These are phyloP conservation scores for Sebastes paucispinis DNA, from an alignment of 2,797 vertebrate genomes.

Conservation along the genomic window DNA sequence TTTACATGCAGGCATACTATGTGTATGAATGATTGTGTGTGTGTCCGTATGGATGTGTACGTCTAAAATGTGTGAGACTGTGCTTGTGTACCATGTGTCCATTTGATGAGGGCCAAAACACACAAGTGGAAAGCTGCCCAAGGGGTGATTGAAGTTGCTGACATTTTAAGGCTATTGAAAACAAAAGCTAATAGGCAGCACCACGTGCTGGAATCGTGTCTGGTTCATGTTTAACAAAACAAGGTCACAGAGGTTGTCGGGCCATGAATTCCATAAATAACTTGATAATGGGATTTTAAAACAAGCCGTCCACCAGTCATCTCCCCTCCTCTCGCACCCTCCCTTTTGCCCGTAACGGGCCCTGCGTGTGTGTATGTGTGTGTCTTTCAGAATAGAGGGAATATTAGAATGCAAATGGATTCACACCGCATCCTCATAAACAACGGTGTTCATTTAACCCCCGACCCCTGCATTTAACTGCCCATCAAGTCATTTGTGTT, in stretches of 20 bases:
- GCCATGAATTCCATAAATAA: slow-evolving; percentile 99
- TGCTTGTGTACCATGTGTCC: slow-evolving; percentile 52
- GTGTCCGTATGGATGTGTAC: neutral
- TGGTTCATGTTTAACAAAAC: slow-evolving; percentile 99
- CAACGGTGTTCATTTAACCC: slow-evolving; percentile 99
- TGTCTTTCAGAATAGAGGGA: slow-evolving; percentile 86
- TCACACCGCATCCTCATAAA: slow-evolving; percentile 98
- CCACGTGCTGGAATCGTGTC: slow-evolving; percentile 93
- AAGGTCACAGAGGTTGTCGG: slow-evolving; percentile 93
- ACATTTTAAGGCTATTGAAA: slow-evolving; percentile 96
- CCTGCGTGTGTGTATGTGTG: slow-evolving; percentile 69
- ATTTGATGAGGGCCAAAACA: slow-evolving; percentile 73
- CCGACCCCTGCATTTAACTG: slow-evolving; percentile 96
- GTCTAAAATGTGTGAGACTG: neutral
- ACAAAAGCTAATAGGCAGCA: slow-evolving; percentile 93
- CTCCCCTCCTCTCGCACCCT: slow-evolving; percentile 63
- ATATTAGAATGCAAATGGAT: slow-evolving; percentile 99
- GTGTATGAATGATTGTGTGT: neutral
- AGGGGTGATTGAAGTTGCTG: slow-evolving; percentile 95
- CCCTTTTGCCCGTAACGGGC: slow-evolving; percentile 58
- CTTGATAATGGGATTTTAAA: slow-evolving; percentile 99
- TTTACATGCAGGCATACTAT: slow-evolving; percentile 14
- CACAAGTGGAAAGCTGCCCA: slow-evolving; percentile 84
- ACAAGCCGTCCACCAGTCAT: slow-evolving; percentile 93
- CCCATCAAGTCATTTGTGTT: slow-evolving; percentile 98